Evolutionary conservation across 2,113 vertebrate genomes (phyloP).

Genomic region (Zosterops japonicus): DNA sequence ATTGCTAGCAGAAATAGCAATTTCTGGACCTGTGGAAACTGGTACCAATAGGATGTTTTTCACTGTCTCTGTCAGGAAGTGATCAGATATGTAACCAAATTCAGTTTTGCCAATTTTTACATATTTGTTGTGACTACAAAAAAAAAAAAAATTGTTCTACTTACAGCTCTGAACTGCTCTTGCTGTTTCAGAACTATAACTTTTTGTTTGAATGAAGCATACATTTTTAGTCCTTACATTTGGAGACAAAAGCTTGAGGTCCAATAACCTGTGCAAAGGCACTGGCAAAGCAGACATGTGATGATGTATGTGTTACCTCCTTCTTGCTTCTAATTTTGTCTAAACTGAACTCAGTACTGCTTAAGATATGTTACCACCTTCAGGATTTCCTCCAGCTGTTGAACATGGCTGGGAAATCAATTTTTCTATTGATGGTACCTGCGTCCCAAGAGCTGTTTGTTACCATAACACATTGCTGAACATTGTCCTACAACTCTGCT

Average conservation of each 20-base stretch:
- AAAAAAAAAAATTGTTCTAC: background rate
- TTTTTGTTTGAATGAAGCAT: background rate
- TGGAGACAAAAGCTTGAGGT: background rate
- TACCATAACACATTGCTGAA: rapidly evolving
- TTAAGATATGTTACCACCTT: background rate
- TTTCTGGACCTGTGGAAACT: background rate
- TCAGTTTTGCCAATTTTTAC: background rate
- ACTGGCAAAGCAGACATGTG: background rate
- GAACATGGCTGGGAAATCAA: background rate
- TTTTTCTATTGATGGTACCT: background rate
- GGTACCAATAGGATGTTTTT: background rate
- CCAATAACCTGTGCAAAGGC: background rate
- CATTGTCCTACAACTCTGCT: rapidly evolving
- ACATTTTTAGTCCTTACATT: background rate
- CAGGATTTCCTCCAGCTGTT: background rate
- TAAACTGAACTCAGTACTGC: background rate
- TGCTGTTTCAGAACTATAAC: background rate
- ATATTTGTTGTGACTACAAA: background rate
- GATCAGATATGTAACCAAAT: background rate
- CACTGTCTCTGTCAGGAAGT: background rate
- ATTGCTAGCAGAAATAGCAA: background rate
- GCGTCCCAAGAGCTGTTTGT: background rate
- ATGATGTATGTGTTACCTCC: background rate
- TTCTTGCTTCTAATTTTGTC: background rate
- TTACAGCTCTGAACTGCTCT: background rate